Evolutionary conservation across 2,888 invertebrate species (phyloP).

Genomic region (Congeria kusceri): DNA sequence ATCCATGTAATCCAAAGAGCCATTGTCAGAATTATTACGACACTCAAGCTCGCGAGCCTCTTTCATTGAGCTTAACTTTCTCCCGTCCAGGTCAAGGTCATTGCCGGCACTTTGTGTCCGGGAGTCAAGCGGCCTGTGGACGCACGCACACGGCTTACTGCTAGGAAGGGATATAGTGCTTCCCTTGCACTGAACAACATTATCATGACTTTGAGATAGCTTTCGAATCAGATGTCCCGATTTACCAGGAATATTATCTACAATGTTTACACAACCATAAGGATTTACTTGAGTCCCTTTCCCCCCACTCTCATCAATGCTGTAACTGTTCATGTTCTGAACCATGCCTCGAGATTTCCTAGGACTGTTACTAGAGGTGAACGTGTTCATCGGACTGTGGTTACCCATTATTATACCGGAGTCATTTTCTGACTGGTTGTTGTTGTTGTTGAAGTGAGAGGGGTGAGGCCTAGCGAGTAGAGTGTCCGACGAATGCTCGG

Average conservation of each 20-base stretch:
- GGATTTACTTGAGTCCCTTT: conserved; percentile 38
- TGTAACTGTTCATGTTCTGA: conserved; percentile 14
- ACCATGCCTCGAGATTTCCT: conserved; percentile 12
- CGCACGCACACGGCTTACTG: conserved; percentile 34
- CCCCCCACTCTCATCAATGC: not conserved
- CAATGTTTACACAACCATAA: conserved; percentile 69
- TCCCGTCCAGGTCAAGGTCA: conserved; percentile 45
- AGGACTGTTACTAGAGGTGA: conserved; percentile 18
- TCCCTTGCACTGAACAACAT: conserved; percentile 34
- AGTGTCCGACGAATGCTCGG: conserved; percentile 58
- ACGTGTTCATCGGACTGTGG: conserved; percentile 49
- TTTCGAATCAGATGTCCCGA: conserved; percentile 46
- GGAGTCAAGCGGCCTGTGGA: conserved; percentile 26
- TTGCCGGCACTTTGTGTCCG: conserved; percentile 54
- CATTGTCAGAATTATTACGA: conserved; percentile 39
- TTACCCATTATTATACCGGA: conserved; percentile 56
- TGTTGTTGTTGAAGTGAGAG: conserved; percentile 41
- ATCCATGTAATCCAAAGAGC: conserved; percentile 41
- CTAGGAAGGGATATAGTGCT: conserved; percentile 52
- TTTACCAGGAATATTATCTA: conserved; percentile 47
- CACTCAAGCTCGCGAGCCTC: conserved; percentile 46
- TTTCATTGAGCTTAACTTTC: conserved; percentile 45
- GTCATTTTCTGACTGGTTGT: conserved; percentile 58
- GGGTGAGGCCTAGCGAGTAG: conserved; percentile 61
- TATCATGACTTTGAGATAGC: not conserved